Evolutionary conservation across 2,888 invertebrate genomes (phyloP).

Genomic region (Caenorhabditis sulstoni): DNA sequence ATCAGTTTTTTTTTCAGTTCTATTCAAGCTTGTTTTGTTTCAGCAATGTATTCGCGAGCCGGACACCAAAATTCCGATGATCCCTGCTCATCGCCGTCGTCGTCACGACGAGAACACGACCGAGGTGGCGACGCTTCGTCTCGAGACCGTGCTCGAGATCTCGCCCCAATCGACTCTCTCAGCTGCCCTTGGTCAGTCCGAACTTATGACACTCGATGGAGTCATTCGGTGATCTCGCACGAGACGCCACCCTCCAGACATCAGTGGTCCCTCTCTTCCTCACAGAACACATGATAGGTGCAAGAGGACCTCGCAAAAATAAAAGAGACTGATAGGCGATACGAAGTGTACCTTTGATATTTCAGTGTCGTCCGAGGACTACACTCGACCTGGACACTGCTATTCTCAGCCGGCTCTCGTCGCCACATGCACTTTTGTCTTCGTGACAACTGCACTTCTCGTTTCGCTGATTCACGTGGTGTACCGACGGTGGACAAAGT

Average conservation of each 20-base stretch:
- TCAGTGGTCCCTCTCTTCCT: constrained; percentile 1
- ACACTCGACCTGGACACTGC: constrained; percentile 44
- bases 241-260: constrained; percentile 82
- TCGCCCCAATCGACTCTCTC: constrained; percentile 67
- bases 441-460: constrained; percentile 52
- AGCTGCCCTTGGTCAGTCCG: constrained; percentile 68
- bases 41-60: constrained; percentile 64
- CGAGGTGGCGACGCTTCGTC: constrained; percentile 59
- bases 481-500: constrained; percentile 57
- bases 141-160: constrained; percentile 70
- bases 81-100: constrained; percentile 61
- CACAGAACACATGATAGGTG: constrained; percentile 56
- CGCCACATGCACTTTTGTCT: constrained; percentile 55
- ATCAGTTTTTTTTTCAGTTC: neutral
- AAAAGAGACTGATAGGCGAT: neutral
- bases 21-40: constrained; percentile 14
- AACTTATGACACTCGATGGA: constrained; percentile 57
- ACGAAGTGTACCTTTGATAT: constrained; percentile 6
- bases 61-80: constrained; percentile 62
- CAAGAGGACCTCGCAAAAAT: constrained; percentile 51
- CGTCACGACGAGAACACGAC: constrained; percentile 50
- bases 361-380: constrained; percentile 61
- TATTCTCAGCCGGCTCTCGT: constrained; percentile 51
- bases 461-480: constrained; percentile 56
- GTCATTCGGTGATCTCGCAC: constrained; percentile 42